Evolutionary conservation across 2,113 vertebrate genomes (phyloP).

Genomic region (Centropus unirufus): DNA sequence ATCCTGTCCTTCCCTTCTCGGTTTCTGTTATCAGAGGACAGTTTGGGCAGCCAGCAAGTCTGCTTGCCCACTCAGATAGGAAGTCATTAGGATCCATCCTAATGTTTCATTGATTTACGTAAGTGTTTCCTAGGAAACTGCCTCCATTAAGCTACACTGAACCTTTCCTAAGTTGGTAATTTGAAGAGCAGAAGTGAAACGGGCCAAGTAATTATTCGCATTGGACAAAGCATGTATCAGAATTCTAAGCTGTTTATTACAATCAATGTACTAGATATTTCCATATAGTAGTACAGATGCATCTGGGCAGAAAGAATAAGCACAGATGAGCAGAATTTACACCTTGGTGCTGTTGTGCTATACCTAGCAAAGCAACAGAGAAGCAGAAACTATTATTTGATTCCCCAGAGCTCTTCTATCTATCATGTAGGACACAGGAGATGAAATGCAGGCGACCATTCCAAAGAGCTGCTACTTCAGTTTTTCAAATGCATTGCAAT

Average conservation of each 20-base stretch:
- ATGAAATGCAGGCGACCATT: background rate
- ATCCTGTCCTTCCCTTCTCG: background rate
- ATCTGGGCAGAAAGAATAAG: background rate
- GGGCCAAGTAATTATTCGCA: background rate
- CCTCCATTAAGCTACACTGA: background rate
- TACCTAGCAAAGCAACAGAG: background rate
- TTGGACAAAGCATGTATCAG: background rate
- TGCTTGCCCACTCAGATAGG: background rate
- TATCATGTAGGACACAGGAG: background rate
- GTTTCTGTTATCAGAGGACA: background rate
- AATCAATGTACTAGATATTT: background rate
- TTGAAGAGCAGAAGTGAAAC: background rate
- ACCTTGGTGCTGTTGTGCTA: rapidly evolving
- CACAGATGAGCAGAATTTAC: background rate
- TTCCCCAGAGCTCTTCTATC: background rate
- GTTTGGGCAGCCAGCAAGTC: background rate
- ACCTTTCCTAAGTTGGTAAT: background rate
- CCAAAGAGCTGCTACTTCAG: background rate
- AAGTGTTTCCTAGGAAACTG: constrained; percentile 51
- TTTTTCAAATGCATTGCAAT: background rate
- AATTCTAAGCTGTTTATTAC: background rate
- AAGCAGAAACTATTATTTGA: background rate
- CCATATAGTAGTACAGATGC: background rate
- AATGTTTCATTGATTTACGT: background rate
- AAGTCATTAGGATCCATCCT: background rate